phyloP scores from a whole-genome alignment of 2,797 vertebrate genomes.

The Smutsia gigantea region DNA sequence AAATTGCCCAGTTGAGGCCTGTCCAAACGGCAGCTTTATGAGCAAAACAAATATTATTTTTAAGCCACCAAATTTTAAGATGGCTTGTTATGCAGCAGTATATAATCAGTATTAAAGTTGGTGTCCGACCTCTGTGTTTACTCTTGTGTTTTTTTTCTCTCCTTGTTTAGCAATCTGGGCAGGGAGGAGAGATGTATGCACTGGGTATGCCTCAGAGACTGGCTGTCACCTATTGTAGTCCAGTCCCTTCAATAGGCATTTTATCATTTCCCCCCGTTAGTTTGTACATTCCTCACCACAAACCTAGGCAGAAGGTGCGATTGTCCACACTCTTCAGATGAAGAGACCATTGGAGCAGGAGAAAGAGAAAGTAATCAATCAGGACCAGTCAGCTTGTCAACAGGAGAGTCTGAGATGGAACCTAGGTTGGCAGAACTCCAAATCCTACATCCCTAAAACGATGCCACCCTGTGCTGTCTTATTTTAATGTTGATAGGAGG shows the following conservation, averaged over 20 bases:
- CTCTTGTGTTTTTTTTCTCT: not conserved
- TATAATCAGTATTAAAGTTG: not conserved
- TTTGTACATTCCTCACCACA: not conserved
- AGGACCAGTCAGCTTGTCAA: not conserved
- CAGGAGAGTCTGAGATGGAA: not conserved
- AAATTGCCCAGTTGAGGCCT: too few relatives aligned
- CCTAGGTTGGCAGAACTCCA: not conserved
- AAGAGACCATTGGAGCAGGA: not conserved
- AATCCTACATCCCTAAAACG: not conserved
- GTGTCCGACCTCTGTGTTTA: not conserved
- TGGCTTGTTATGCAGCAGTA: not conserved
- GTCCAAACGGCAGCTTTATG: not conserved
- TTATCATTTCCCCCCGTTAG: not conserved
- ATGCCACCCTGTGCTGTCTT: rapidly evolving
- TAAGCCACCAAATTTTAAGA: not conserved
- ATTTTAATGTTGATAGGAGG: not conserved
- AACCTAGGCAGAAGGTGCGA: not conserved
- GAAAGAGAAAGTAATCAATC: not conserved
- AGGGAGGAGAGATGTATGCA: not conserved
- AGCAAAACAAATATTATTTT: not conserved
- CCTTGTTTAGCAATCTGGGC: not conserved
- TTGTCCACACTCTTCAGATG: not conserved
- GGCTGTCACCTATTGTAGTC: not conserved
- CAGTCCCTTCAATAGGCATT: not conserved
- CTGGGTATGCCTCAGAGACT: not conserved